These are phyloP conservation scores for Microplitis deprimator DNA, from an alignment of 2,888 invertebrate genomes.

Conservation along the genomic window DNA sequence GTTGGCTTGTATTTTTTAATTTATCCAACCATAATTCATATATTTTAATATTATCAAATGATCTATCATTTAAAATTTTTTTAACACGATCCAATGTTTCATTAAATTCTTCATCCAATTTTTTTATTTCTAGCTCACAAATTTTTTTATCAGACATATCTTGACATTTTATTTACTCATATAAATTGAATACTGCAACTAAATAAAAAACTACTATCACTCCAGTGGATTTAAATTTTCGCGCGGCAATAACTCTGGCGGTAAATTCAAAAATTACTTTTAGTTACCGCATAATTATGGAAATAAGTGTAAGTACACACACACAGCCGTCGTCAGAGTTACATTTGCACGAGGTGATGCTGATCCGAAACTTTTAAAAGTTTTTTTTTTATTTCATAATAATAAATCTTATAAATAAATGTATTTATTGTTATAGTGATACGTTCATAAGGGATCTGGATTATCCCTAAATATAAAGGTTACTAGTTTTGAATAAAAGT, in stretches of 20 bases:
- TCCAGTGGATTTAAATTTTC: too few relatives aligned
- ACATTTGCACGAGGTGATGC: conserved; percentile 41
- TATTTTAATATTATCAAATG: conserved; percentile 1
- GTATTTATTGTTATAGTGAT: conserved; percentile 35
- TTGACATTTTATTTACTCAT: not conserved
- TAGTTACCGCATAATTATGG: not conserved
- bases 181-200: not conserved
- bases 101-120: not conserved
- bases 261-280: not conserved
- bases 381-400: conserved; percentile 20
- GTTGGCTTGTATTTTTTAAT: conserved; percentile 57
- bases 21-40: conserved; percentile 62
- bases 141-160: not conserved
- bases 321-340: conserved; percentile 17
- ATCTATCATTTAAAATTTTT: not conserved
- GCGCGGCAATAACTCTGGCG: not conserved
- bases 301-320: not conserved
- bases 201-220: not conserved
- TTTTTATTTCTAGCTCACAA: not conserved
- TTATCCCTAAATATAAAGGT: conserved; percentile 25
- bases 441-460: not conserved
- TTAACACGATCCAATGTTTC: not conserved
- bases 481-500: conserved; percentile 6
- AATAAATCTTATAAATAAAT: conserved; percentile 29
- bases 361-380: conserved; percentile 25